Base-by-base conservation (phyloP, 1,140 invertebrate genomes). In the Drosophila tristis region DNA sequence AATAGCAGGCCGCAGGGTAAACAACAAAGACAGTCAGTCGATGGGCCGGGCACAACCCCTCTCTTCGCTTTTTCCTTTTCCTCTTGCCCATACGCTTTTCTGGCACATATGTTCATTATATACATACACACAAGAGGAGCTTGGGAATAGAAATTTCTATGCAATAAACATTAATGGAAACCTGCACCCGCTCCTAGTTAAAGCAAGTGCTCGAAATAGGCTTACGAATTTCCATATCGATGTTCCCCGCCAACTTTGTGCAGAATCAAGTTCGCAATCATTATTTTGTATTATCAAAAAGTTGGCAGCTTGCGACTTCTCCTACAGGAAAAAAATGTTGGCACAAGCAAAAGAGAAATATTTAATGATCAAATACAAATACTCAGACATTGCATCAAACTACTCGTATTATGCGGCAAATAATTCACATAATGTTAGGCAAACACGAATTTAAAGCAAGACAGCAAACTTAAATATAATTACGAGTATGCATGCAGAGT, bases 1-100 rank as follows among this genome's bases (percentile, higher is more conserved):
- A 90, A 90, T 84, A 78, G 75, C 45, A 74, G 51, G 60, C 82
- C 78, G 60, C 43, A 25, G 74, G 82, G 62, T 48, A 65, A 82
- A 81, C 81, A 81, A 84, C 75, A 84, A 63, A 54, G 48, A 26
- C 16, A 73, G 48, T 66, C 57, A 16, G 16, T 16, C 16, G 50
- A 50, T 44, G 62, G 59, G 26, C 65, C n/a, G n/a, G n/a, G n/a
- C n/a, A 11, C 61, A 61, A 48, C 23, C 23, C 51, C 74, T 71
- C 59, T 51, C 39, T 66, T 66, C 78, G 20, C 20, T 66, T 15
- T 20, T 53, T 65, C 54, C 70, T 42, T 7, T 29, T 15, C 43
- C 74, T 35, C 42, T 66, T 57, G 60, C 53, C 35, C n/a, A 61
- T 51, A 49, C 64, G 66, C 20, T 45, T 9, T 57, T 57, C 23